Percentiles rank a stretch among this genome's conserved stretches.
These are phyloP conservation scores for Calidris pygmaea DNA, from an alignment of 2,113 vertebrate species.

Conservation along the genomic window DNA sequence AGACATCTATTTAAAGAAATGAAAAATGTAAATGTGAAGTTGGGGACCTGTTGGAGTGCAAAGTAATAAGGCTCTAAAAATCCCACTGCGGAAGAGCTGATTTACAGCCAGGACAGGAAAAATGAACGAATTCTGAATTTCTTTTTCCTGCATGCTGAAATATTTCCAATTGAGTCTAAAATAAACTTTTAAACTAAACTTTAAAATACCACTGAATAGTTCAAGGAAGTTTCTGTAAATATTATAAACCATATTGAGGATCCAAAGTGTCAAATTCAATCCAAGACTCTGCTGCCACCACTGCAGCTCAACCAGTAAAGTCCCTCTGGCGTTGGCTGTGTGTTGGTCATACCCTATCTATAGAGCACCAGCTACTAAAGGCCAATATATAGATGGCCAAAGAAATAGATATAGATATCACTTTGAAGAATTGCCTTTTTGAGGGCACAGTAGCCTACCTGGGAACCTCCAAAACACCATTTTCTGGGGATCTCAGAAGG, in stretches of 20 bases:
- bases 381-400: background rate
- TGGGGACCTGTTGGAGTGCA: background rate
- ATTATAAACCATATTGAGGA: background rate
- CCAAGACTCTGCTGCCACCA: background rate
- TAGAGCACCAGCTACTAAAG: background rate
- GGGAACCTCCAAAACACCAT: background rate
- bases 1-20: background rate
- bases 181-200: conserved; percentile 3
- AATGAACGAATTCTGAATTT: background rate
- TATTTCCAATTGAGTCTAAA: background rate
- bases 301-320: background rate
- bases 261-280: background rate
- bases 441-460: background rate
- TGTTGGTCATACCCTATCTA: background rate
- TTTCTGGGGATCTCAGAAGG: background rate
- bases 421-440: background rate
- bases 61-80: background rate
- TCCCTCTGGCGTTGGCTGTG: background rate
- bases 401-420: background rate
- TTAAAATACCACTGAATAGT: background rate
- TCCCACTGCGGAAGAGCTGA: background rate
- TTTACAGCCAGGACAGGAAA: background rate
- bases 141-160: background rate
- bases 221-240: background rate
- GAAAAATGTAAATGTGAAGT: background rate